A percentile compares a stretch with the other conserved stretches of the same genome.
Evolutionary conservation across 2,113 vertebrate species (phyloP).

Genomic region (Saiga tatarica): DNA sequence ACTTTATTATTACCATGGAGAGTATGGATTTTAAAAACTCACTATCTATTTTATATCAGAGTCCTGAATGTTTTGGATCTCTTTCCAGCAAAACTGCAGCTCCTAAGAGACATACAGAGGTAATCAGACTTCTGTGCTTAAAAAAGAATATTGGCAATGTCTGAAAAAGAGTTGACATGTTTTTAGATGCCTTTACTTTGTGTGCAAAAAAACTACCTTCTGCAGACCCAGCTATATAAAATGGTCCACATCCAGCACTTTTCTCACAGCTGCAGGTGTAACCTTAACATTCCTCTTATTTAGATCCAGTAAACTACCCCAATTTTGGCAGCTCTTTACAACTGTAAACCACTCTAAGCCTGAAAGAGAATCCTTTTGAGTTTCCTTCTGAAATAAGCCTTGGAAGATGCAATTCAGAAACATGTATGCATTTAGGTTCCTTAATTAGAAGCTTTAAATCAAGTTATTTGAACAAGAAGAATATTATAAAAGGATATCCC

Average conservation of each 20-base stretch:
- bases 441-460: slow-evolving; percentile 54
- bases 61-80: slow-evolving; percentile 60
- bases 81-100: slow-evolving; percentile 66
- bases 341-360: slow-evolving; percentile 18
- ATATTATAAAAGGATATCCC: slow-evolving; percentile 4
- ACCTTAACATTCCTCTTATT: slow-evolving; percentile 42
- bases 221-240: slow-evolving; percentile 58
- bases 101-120: slow-evolving; percentile 60
- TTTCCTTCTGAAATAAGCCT: slow-evolving; percentile 33
- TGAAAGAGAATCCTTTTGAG: slow-evolving; percentile 23
- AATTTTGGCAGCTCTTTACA: slow-evolving; percentile 42
- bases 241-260: slow-evolving; percentile 47
- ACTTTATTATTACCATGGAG: slow-evolving; percentile 51
- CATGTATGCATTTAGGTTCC: slow-evolving; percentile 34
- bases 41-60: slow-evolving; percentile 59
- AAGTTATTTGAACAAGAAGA: slow-evolving; percentile 39
- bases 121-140: slow-evolving; percentile 67
- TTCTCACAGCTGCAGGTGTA: slow-evolving; percentile 61
- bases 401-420: slow-evolving; percentile 21
- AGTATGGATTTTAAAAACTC: slow-evolving; percentile 60
- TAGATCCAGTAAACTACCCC: slow-evolving; percentile 45
- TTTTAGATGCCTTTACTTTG: slow-evolving; percentile 57
- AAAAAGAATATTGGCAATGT: slow-evolving; percentile 64
- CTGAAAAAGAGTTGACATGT: slow-evolving; percentile 57
- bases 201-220: slow-evolving; percentile 56